These are phyloP conservation scores for Lethenteron camtschaticum DNA, from an alignment of 2,113 vertebrate species.

Conservation along the genomic window DNA sequence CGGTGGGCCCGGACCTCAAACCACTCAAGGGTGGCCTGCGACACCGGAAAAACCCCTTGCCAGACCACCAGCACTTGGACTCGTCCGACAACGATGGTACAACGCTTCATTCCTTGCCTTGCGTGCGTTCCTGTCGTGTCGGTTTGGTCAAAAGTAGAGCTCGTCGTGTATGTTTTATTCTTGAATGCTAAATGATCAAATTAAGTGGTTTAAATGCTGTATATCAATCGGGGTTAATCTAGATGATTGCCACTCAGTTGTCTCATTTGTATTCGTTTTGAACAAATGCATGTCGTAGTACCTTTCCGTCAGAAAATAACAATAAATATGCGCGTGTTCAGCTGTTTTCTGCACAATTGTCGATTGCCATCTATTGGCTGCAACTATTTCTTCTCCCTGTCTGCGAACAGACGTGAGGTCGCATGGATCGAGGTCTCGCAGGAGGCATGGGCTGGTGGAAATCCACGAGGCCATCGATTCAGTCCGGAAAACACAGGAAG, in stretches of 20 bases:
- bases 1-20: not conserved
- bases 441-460: constrained; percentile 65
- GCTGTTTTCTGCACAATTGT: not conserved
- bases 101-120: constrained; percentile 1
- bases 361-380: not conserved
- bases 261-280: not conserved
- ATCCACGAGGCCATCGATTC: constrained; percentile 85
- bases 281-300: not conserved
- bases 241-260: not conserved
- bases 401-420: constrained; percentile 51
- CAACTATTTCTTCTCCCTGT: constrained; percentile 5
- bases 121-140: not conserved
- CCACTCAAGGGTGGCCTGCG: constrained; percentile 52
- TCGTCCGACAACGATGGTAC: constrained; percentile 87
- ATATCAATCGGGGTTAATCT: not conserved
- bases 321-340: not conserved
- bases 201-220: not conserved
- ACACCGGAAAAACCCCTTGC: constrained; percentile 76
- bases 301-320: not conserved
- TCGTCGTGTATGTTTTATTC: not conserved
- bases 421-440: constrained; percentile 51
- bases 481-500: constrained; percentile 76
- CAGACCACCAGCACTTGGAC: constrained; percentile 71
- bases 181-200: not conserved
- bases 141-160: too few species aligned